Conservation (phyloP, 2,888 invertebrate genomes). For the Operophtera brumata region DNA sequence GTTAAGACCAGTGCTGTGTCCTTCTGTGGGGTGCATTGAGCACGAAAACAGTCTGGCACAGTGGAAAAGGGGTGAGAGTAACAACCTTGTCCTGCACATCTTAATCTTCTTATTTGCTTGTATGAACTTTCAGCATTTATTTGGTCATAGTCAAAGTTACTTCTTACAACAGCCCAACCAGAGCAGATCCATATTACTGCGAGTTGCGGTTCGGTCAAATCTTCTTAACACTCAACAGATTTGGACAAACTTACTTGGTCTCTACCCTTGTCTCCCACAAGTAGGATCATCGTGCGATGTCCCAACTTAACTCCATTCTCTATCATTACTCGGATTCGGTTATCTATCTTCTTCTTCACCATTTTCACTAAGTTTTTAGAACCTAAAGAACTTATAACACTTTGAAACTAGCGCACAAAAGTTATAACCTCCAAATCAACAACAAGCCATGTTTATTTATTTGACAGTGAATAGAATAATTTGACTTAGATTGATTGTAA, state of each 20-base stretch:
- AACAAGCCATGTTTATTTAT: not conserved
- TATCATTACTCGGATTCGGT: slow-evolving; percentile 95
- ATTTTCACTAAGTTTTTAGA: slow-evolving; percentile 73
- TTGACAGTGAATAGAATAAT: not conserved
- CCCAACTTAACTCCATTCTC: slow-evolving; percentile 96
- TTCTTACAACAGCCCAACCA: no score
- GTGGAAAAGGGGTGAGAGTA: no score
- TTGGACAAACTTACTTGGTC: slow-evolving; percentile 87
- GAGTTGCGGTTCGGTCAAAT: no score
- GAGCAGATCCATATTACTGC: no score
- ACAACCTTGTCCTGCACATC: no score
- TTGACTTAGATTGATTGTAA: not conserved
- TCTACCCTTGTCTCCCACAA: slow-evolving; percentile 97
- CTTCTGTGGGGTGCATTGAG: no score
- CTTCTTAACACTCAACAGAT: no score
- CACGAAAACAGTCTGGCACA: no score
- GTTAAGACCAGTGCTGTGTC: no score
- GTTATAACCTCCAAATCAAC: slow-evolving; percentile 50
- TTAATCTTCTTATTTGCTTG: no score
- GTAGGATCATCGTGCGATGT: slow-evolving; percentile 95
- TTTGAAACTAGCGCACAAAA: slow-evolving; percentile 1
- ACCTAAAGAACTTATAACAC: not conserved
- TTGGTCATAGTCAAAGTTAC: no score
- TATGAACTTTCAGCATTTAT: no score
- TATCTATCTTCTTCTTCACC: slow-evolving; percentile 98